Evolutionary conservation across 2,888 invertebrate species (phyloP), one percentile per base, ranked within the genome.

Genomic region (Eupithecia subfuscata): DNA sequence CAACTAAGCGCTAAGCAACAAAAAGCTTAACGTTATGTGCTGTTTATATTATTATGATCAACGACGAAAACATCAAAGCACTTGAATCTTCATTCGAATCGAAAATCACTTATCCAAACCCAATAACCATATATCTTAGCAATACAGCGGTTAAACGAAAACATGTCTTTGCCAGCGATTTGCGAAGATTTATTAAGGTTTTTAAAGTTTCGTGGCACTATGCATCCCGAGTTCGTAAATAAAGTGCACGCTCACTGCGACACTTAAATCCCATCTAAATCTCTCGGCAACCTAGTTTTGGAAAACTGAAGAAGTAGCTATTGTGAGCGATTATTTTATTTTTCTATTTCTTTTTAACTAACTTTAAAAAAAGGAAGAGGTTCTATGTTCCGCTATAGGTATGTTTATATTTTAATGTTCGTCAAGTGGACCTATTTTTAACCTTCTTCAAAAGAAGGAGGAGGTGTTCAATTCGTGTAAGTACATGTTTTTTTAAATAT

Each of bases 161-260:
- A 86, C 84, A 85, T 83, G 84, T 83, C 81, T 79, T 83, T 83
- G 80, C 79, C 65, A 77, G 82, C 86, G 83, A 88, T 88, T 88
- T 83, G 79, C 75, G 60, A 73, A 85, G 88, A 89, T 88, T 88
- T 89, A 89, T 86, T 80, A 79, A 71, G 82, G 84, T 85, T 75
- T 81, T 84, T 84, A 86, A 87, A 88, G 84, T 84, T 81, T 84
- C 77, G 81, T 79, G 73, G 81, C 77, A 76, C 81, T 79, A 77
- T 77, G 80, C 78, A 78, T 76, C 75, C 79, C 76, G 72, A 77
- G 76, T 80, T 75, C 64, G 78, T 81, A 80, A 82, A 83, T 83
- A 83, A 83, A 82, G 78, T 79, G 78, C 78, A 73, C 11, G 78
- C 68, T 84, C 81, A 86, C 84, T 82, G 82, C 81, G 70, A 60